Conservation (phyloP, 2,888 invertebrate species). For the Creontiades dilutus region DNA sequence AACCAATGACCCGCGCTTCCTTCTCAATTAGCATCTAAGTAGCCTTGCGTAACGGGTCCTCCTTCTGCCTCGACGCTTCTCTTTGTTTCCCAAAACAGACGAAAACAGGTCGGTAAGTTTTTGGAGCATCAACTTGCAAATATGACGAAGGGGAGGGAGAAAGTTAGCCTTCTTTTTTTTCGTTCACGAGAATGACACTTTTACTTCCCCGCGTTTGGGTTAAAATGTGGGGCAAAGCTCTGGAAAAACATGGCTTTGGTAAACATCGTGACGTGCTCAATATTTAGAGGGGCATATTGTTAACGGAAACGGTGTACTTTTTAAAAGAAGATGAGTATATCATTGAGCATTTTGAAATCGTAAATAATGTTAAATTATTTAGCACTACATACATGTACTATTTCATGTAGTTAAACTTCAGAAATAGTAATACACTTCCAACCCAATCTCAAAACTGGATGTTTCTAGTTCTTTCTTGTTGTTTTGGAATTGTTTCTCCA, state of each 20-base stretch:
- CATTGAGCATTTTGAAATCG: too few relatives aligned
- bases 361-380: too few relatives aligned
- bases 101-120: conserved; percentile 30
- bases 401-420: too few relatives aligned
- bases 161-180: background rate
- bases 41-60: conserved; percentile 42
- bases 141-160: background rate
- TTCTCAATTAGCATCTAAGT: conserved; percentile 47
- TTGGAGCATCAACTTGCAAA: conserved; percentile 39
- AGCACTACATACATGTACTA: too few relatives aligned
- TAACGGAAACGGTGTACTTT: too few relatives aligned
- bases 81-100: conserved; percentile 19
- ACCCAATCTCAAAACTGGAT: too few relatives aligned
- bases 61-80: background rate
- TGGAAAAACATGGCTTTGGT: background rate
- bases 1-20: conserved; percentile 50
- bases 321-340: too few relatives aligned
- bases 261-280: background rate
- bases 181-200: background rate
- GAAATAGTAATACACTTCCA: too few relatives aligned
- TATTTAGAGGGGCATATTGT: too few relatives aligned
- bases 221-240: conserved; percentile 13
- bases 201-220: background rate
- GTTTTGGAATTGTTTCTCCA: too few relatives aligned
- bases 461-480: too few relatives aligned